Base-by-base conservation (phyloP, 1,140 invertebrate species). In the Leptoteleia sp. region DNA sequence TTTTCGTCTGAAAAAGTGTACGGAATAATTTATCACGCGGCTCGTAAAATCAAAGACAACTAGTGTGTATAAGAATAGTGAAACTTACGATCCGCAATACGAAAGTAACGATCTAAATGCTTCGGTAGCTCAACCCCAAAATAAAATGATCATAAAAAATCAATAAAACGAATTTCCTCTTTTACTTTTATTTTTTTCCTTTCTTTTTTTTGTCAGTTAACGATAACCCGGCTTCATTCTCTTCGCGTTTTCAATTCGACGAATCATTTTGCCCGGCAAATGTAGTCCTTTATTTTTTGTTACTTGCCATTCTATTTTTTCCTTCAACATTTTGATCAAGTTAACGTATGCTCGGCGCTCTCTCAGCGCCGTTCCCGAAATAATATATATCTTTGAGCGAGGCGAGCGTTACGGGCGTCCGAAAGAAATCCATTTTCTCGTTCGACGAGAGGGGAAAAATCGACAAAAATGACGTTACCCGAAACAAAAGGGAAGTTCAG, bases 101-200 rank as follows among this genome's bases (percentile, higher is more conserved):
- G 43, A 62, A n/a, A n/a, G n/a, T n/a, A n/a, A n/a, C n/a, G n/a
- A n/a, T n/a, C 48, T 12, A 1, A 12, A 27, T 48, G 43, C 1
- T 43, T 33, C 38, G 17, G 12, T 50, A 27, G 33, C 15, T 50
- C 12, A 7, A 50, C 12, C 43, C 19, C 19, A 37, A 48, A 62
- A 62, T 48, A 62, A 62, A 64, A 42, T 29, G 45, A 50, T 64
- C 8, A 35, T 45, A 65, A 54, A 54, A 70, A 70, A 70, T 50
- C 43, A 31, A 48, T 57, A 59, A 64, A 48, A 13, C 31, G 27
- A 57, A 59, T 71, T 71, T 52, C 22, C 13, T 22, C 3, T 19
- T 47, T n/a, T 1, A n/a, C 25, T 33, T 35, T 68, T 48, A 27
- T 45, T 55, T 67, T 55, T 42, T 64, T 17, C 50, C 45, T 52